phyloP scores from a whole-genome alignment of 92 coral and sea anemone species.

The Bergia puertoricense region DNA sequence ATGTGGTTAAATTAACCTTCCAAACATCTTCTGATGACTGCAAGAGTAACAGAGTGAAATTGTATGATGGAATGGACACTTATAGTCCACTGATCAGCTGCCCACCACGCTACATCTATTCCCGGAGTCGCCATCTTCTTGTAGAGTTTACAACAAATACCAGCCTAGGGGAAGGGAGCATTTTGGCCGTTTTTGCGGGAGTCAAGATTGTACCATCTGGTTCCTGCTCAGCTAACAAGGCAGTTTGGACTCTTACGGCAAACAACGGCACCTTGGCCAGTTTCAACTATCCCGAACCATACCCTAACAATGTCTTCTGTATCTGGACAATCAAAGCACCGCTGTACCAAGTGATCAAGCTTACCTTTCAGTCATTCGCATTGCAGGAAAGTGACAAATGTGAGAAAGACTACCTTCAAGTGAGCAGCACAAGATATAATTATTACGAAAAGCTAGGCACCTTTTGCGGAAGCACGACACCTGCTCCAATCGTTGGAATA shows the following conservation, averaged over 20 bases:
- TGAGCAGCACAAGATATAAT: neutral
- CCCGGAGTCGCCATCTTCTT: constrained; percentile 6
- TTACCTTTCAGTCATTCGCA: constrained; percentile 3
- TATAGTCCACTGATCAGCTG: constrained; percentile 6
- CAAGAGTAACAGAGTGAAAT: neutral
- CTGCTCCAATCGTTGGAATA: constrained; percentile 8
- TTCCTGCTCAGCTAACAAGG: neutral
- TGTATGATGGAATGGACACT: constrained; percentile 20
- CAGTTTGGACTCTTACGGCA: neutral
- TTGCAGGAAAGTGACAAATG: neutral
- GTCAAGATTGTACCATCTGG: neutral
- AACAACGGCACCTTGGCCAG: constrained; percentile 24
- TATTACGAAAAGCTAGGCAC: constrained; percentile 4
- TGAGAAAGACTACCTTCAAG: constrained; percentile 1
- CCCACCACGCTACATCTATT: neutral
- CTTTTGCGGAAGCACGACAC: constrained; percentile 15
- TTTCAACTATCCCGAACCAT: constrained; percentile 3
- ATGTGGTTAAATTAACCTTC: constrained; percentile 1
- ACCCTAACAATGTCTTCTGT: neutral
- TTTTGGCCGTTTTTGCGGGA: constrained; percentile 13
- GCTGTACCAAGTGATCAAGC: constrained; percentile 1
- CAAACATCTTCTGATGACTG: neutral
- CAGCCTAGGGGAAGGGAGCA: neutral
- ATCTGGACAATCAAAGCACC: constrained; percentile 10
- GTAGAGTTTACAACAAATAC: constrained; percentile 8